phyloP scores from a whole-genome alignment of 2,888 invertebrate genomes.

The Trachelus tabidus region DNA sequence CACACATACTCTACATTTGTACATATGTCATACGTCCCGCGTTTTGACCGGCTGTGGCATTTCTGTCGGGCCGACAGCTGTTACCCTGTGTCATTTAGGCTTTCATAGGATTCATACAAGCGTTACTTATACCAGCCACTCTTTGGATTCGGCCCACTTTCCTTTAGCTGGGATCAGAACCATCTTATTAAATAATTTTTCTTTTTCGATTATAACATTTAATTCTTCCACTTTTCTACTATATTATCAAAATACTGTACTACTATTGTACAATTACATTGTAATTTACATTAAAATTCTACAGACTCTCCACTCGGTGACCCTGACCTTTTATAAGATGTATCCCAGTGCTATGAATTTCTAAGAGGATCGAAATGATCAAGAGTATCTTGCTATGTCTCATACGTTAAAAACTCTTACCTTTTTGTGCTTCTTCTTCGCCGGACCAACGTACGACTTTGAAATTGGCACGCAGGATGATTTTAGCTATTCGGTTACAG shows the following conservation, averaged over 20 bases:
- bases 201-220: background rate
- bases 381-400: background rate
- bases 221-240: background rate
- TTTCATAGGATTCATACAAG: background rate
- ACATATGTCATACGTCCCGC: constrained; percentile 2
- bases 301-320: background rate
- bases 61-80: constrained; percentile 20
- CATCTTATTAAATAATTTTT: background rate
- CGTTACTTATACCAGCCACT: background rate
- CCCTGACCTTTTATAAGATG: background rate
- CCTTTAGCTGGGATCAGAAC: background rate
- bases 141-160: background rate
- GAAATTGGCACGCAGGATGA: constrained; percentile 42
- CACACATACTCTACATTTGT: background rate
- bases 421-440: background rate
- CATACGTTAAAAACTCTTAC: background rate
- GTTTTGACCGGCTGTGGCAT: constrained; percentile 10
- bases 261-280: background rate
- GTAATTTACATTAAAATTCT: background rate
- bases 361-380: background rate
- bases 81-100: constrained; percentile 12
- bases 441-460: background rate
- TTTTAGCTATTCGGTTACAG: constrained; percentile 34
- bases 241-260: background rate
- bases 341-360: background rate